Conservation (phyloP, 2,888 invertebrate species). For the Mesoligia furuncula region DNA sequence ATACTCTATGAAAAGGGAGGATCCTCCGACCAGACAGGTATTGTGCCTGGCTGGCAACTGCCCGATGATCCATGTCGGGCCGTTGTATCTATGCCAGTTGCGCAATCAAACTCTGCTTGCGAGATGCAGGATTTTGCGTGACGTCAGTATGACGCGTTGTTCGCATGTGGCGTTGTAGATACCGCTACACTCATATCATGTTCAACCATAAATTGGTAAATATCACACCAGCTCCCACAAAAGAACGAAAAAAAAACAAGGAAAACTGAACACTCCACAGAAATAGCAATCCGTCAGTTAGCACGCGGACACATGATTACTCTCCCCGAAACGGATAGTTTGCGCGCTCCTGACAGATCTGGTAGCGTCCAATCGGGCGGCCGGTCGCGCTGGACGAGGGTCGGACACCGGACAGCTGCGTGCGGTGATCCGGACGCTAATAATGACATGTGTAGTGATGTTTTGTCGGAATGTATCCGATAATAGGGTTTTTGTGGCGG, state of each 20-base stretch:
- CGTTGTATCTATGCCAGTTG: too few species aligned
- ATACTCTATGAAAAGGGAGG: too few species aligned
- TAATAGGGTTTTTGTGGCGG: conserved; percentile 26
- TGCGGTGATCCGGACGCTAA: conserved; percentile 43
- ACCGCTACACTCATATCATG: neutral
- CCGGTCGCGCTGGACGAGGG: conserved; percentile 63
- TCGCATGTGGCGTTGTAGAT: too few species aligned
- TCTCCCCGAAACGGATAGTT: conserved; percentile 56
- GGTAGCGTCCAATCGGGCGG: conserved; percentile 56
- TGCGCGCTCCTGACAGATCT: conserved; percentile 59
- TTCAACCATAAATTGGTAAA: conserved; percentile 7
- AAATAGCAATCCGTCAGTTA: conserved; percentile 20
- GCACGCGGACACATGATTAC: conserved; percentile 56
- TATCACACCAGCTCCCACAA: conserved; percentile 1
- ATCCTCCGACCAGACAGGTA: too few species aligned
- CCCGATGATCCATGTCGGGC: too few species aligned
- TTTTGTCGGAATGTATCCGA: conserved; percentile 43
- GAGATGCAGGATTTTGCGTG: too few species aligned
- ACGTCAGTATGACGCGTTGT: too few species aligned
- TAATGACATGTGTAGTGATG: conserved; percentile 62
- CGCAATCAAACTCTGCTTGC: too few species aligned
- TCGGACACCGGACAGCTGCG: conserved; percentile 49
- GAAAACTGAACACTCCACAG: conserved; percentile 10
- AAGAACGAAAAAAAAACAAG: conserved; percentile 7
- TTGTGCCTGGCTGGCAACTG: too few species aligned